Evolutionary conservation across 2,888 invertebrate species (phyloP).

Genomic region (Polydesmus complanatus): DNA sequence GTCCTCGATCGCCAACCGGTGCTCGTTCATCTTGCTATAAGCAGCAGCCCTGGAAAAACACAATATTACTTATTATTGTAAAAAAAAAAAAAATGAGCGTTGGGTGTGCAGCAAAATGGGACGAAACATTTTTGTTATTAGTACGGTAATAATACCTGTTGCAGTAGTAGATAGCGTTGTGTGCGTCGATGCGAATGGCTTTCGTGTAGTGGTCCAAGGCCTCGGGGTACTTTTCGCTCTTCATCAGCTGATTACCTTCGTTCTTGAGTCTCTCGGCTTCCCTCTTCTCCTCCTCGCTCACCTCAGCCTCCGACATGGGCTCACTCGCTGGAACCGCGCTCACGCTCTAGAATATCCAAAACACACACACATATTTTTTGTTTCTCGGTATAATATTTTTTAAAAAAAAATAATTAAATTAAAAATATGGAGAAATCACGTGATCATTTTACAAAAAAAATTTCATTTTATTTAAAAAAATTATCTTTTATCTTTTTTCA

Average conservation of each 20-base stretch:
- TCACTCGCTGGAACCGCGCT: background rate
- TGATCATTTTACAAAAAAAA: background rate
- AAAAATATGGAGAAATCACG: background rate
- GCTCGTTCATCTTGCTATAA: constrained; percentile 72
- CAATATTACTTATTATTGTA: background rate
- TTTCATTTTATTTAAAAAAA: too few species aligned
- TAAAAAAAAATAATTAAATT: background rate
- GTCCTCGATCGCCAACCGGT: constrained; percentile 72
- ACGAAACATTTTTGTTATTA: background rate
- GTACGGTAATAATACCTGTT: constrained; percentile 44
- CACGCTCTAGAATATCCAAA: background rate
- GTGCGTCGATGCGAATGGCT: constrained; percentile 72
- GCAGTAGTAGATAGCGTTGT: constrained; percentile 89
- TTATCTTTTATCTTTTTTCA: too few species aligned
- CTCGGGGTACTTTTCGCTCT: constrained; percentile 48
- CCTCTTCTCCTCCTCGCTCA: constrained; percentile 31
- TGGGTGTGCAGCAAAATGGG: background rate
- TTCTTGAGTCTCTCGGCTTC: constrained; percentile 75
- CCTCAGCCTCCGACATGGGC: background rate
- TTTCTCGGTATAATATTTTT: too few species aligned
- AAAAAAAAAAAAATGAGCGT: too few species aligned
- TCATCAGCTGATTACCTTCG: constrained; percentile 70
- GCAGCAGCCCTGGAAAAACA: constrained; percentile 62
- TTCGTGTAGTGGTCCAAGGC: constrained; percentile 41
- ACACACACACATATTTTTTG: background rate